phyloP scores from a whole-genome alignment of 2,113 vertebrate genomes.

The Microtus oregoni region DNA sequence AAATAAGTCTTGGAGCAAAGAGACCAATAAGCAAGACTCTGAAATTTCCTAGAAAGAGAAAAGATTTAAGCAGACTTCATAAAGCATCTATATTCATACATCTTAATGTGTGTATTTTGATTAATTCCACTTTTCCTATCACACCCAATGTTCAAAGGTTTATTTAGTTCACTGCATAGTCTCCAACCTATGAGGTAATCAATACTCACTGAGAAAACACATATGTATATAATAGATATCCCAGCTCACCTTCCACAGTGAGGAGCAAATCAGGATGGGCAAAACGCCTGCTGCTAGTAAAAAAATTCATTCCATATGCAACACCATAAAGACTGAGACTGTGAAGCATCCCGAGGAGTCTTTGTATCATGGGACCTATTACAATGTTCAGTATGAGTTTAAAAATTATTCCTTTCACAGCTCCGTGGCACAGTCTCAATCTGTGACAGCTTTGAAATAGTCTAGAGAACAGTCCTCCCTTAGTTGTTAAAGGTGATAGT shows the following conservation, averaged over 20 bases:
- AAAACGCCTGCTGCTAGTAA: neutral
- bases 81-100: neutral
- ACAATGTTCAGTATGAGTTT: neutral
- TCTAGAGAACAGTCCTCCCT: neutral
- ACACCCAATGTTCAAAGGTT: neutral
- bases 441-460: neutral
- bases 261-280: neutral
- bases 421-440: neutral
- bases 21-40: neutral
- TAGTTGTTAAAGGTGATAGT: neutral
- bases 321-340: neutral
- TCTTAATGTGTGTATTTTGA: neutral
- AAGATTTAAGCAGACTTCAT: neutral
- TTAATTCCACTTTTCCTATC: neutral
- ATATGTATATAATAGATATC: no score
- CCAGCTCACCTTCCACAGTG: no score
- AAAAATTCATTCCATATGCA: neutral
- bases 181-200: neutral
- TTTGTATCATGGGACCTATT: neutral
- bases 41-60: neutral
- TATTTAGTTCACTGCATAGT: neutral
- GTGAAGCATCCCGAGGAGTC: neutral
- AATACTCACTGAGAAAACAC: neutral
- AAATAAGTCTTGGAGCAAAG: neutral
- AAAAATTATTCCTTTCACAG: neutral